phyloP scores from a whole-genome alignment of 2,888 invertebrate genomes.

The Synergus japonicus region DNA sequence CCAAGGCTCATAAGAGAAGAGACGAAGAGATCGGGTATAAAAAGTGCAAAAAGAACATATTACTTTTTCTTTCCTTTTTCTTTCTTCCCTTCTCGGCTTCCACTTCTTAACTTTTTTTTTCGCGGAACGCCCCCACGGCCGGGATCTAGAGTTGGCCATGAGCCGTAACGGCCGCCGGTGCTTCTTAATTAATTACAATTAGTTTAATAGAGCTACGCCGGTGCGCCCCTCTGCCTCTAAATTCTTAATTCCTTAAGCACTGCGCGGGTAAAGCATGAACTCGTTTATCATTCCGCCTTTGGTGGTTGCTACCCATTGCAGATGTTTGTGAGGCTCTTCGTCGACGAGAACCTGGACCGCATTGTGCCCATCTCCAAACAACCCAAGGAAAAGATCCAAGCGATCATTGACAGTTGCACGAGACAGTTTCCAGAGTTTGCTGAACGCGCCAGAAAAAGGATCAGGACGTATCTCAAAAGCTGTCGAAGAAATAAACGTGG shows the following conservation, averaged over 20 bases:
- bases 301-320: constrained; percentile 74
- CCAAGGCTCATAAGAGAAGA: not conserved
- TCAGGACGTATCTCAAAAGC: constrained; percentile 96
- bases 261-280: constrained; percentile 55
- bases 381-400: constrained; percentile 98
- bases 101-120: constrained; percentile 41
- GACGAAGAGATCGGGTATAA: not conserved
- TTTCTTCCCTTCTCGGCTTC: constrained; percentile 22
- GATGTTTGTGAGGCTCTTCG: constrained; percentile 98
- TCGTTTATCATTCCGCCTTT: constrained; percentile 58
- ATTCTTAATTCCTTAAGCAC: constrained; percentile 68
- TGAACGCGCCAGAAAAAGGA: constrained; percentile 95
- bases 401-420: constrained; percentile 97
- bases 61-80: constrained; percentile 43
- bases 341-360: constrained; percentile 97
- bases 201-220: constrained; percentile 71
- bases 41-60: constrained; percentile 27
- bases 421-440: constrained; percentile 98
- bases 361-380: constrained; percentile 98
- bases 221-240: constrained; percentile 61
- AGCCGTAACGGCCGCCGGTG: constrained; percentile 52
- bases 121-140: constrained; percentile 49
- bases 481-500: constrained; percentile 96
- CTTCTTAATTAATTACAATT: constrained; percentile 76
- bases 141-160: constrained; percentile 51